Percentiles rank a stretch among this genome's conserved stretches.
Conservation (phyloP, 1,140 invertebrate genomes). For the Mizuhopecten yessoensis region DNA sequence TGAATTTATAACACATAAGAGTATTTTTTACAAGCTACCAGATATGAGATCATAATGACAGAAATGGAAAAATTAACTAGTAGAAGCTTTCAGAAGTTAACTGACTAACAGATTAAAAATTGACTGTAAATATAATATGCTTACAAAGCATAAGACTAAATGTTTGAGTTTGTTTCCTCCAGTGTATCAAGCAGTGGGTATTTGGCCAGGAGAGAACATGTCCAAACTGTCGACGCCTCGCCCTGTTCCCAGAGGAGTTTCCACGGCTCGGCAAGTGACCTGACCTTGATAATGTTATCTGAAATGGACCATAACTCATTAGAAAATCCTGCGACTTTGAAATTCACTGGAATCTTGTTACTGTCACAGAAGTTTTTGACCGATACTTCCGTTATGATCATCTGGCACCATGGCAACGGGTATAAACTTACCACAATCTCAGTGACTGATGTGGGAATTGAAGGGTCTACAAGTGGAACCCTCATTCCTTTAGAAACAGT, state of each 20-base stretch:
- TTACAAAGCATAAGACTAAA: too few species aligned
- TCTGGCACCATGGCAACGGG: neutral
- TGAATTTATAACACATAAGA: too few species aligned
- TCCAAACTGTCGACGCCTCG: constrained; percentile 62
- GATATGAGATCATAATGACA: too few species aligned
- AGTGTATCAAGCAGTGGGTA: constrained; percentile 68
- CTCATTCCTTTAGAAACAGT: neutral
- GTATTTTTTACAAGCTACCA: too few species aligned
- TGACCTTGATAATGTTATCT: neutral
- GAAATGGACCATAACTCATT: too few species aligned
- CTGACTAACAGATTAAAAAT: too few species aligned
- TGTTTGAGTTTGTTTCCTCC: neutral
- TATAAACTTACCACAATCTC: neutral
- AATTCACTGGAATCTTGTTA: too few species aligned
- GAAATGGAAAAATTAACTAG: too few species aligned
- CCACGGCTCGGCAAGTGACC: constrained; percentile 59
- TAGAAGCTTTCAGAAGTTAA: too few species aligned
- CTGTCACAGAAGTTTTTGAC: neutral
- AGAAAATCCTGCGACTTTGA: too few species aligned
- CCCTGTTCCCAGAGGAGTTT: constrained; percentile 66
- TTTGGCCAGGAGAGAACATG: constrained; percentile 65
- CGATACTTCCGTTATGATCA: neutral
- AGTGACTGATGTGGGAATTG: neutral
- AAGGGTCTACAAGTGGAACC: neutral
- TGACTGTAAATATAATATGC: too few species aligned